Percentiles rank a stretch among this genome's conserved stretches.
Evolutionary conservation across 2,888 invertebrate species (phyloP).

Genomic region (Sturmia bella): DNA sequence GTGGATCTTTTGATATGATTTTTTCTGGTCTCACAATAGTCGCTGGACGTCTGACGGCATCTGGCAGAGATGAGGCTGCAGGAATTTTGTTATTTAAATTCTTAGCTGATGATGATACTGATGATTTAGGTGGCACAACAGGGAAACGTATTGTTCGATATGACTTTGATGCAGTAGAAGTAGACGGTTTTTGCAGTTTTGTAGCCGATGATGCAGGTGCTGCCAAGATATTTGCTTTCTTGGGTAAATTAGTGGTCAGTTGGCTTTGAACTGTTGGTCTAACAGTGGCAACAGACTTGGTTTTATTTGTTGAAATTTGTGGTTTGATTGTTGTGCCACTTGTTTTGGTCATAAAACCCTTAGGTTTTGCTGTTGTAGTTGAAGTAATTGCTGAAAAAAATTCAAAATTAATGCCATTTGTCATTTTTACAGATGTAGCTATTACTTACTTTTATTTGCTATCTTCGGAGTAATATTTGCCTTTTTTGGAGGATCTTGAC

Average conservation of each 20-base stretch:
- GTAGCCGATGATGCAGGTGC: conserved; percentile 6
- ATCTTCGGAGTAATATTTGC: conserved; percentile 15
- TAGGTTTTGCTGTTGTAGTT: conserved; percentile 37
- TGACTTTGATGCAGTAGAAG: conserved; percentile 21
- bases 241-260: conserved; percentile 7
- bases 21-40: conserved; percentile 72
- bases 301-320: conserved; percentile 41
- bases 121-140: conserved; percentile 23
- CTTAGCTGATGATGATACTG: conserved; percentile 4
- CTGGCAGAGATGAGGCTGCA: conserved; percentile 21
- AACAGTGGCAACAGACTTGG: conserved; percentile 70
- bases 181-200: conserved; percentile 19
- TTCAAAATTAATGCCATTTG: neutral
- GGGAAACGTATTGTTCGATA: conserved; percentile 14
- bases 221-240: conserved; percentile 17
- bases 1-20: conserved; percentile 69
- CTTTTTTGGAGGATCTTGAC: conserved; percentile 28
- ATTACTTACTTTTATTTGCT: conserved; percentile 39
- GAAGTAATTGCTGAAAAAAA: conserved; percentile 17
- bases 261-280: conserved; percentile 69
- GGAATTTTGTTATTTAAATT: conserved; percentile 38
- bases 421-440: neutral
- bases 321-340: conserved; percentile 32
- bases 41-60: conserved; percentile 43
- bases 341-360: conserved; percentile 35